These are phyloP conservation scores for Periphyllus acericola DNA, from an alignment of 2,888 invertebrate species.

Conservation along the genomic window DNA sequence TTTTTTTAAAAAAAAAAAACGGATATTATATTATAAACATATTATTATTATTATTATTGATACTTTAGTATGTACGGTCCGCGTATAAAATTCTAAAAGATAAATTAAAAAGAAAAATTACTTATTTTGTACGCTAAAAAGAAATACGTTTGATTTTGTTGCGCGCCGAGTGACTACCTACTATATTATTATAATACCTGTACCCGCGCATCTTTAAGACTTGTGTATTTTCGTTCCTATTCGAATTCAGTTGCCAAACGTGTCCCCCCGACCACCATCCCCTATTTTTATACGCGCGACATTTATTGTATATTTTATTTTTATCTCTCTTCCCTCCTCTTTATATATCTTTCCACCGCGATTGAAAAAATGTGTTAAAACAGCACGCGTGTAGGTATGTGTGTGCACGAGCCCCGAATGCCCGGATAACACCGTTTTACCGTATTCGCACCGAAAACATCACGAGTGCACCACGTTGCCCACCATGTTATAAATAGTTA, in stretches of 20 bases:
- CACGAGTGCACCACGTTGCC: too few relatives aligned
- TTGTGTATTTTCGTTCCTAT: constrained; percentile 11
- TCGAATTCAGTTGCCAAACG: not conserved
- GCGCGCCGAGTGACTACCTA: not conserved
- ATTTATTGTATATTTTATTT: too few relatives aligned
- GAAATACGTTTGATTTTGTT: constrained; percentile 5
- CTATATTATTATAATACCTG: too few relatives aligned
- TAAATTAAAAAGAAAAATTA: not conserved
- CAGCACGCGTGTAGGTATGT: too few relatives aligned
- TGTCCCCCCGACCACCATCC: not conserved
- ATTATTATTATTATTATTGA: not conserved
- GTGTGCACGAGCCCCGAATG: too few relatives aligned
- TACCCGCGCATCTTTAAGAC: too few relatives aligned
- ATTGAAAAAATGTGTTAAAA: too few relatives aligned
- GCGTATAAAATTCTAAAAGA: constrained; percentile 33
- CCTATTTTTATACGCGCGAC: not conserved
- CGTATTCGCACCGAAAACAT: too few relatives aligned
- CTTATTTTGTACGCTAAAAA: constrained; percentile 27
- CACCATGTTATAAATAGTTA: too few relatives aligned
- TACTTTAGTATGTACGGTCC: not conserved
- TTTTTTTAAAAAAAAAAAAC: constrained; percentile 19
- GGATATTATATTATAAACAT: not conserved
- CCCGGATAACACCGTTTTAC: not conserved
- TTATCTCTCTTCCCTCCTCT: too few relatives aligned
- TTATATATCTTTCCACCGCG: too few relatives aligned